These are phyloP conservation scores for Ibycter americanus DNA, from an alignment of 2,797 vertebrate genomes.

Conservation along the genomic window DNA sequence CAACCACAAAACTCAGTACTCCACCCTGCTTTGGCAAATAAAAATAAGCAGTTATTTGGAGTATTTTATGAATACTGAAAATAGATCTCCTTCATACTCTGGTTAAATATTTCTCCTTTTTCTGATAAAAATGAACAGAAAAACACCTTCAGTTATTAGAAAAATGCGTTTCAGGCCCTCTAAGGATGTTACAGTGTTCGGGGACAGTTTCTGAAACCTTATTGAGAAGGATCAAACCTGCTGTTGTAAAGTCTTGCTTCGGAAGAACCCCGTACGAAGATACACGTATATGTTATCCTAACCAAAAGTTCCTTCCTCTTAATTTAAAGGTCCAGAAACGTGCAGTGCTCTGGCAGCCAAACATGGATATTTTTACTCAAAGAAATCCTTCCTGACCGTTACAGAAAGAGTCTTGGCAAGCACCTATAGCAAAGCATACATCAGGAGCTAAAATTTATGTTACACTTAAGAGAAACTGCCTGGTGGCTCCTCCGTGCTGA, in stretches of 20 bases:
- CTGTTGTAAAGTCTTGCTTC: neutral
- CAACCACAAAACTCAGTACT: neutral
- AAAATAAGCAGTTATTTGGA: neutral
- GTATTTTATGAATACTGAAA: neutral
- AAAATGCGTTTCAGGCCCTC: neutral
- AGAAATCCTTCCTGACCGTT: neutral
- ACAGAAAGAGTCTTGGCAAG: neutral
- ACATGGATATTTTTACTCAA: neutral
- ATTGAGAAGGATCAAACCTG: neutral
- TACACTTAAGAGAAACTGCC: neutral
- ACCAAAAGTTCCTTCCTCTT: neutral
- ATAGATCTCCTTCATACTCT: neutral
- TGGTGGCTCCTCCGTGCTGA: neutral
- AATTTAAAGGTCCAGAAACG: neutral
- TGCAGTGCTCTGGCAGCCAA: neutral
- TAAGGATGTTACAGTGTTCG: neutral
- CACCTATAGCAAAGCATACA: neutral
- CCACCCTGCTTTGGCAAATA: constrained; percentile 16
- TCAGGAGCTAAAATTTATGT: neutral
- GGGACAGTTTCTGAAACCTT: neutral
- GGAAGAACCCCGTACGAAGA: neutral
- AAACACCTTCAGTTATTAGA: neutral
- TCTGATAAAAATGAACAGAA: neutral
- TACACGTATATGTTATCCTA: neutral
- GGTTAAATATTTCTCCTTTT: neutral